phyloP scores from a whole-genome alignment of 2,888 invertebrate genomes.

The Megastigmus dorsalis region DNA sequence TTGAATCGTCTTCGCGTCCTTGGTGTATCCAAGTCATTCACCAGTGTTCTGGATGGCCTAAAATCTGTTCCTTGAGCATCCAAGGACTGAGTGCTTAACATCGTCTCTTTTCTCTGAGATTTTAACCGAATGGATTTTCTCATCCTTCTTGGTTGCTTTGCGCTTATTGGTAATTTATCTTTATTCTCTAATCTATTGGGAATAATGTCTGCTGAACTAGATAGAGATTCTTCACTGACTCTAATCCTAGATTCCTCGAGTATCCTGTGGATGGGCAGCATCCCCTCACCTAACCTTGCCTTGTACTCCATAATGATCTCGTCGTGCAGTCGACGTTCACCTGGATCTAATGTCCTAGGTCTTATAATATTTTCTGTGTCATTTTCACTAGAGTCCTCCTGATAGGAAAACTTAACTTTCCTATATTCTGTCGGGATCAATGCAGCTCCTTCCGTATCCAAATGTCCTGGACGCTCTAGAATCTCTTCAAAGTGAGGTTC shows the following conservation, averaged over 20 bases:
- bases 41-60: slow-evolving; percentile 14
- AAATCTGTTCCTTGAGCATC: slow-evolving; percentile 40
- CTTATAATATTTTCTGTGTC: slow-evolving; percentile 47
- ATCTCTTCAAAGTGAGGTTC: slow-evolving; percentile 31
- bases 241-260: slow-evolving; percentile 67
- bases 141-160: not conserved
- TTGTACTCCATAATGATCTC: slow-evolving; percentile 67
- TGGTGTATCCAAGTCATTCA: slow-evolving; percentile 47
- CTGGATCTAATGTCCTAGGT: slow-evolving; percentile 44
- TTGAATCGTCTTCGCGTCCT: slow-evolving; percentile 10
- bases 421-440: slow-evolving; percentile 67
- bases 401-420: slow-evolving; percentile 55
- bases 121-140: no score
- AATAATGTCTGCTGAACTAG: slow-evolving; percentile 35
- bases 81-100: slow-evolving; percentile 21
- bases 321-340: slow-evolving; percentile 61
- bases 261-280: slow-evolving; percentile 67
- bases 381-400: slow-evolving; percentile 40
- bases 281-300: slow-evolving; percentile 64
- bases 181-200: slow-evolving; percentile 47
- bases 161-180: not conserved
- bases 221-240: slow-evolving; percentile 54
- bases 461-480: not conserved
- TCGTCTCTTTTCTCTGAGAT: not conserved
- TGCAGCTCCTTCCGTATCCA: slow-evolving; percentile 64